Conservation (phyloP, 2,113 vertebrate species). For the Sinocyclocheilus grahami region DNA sequence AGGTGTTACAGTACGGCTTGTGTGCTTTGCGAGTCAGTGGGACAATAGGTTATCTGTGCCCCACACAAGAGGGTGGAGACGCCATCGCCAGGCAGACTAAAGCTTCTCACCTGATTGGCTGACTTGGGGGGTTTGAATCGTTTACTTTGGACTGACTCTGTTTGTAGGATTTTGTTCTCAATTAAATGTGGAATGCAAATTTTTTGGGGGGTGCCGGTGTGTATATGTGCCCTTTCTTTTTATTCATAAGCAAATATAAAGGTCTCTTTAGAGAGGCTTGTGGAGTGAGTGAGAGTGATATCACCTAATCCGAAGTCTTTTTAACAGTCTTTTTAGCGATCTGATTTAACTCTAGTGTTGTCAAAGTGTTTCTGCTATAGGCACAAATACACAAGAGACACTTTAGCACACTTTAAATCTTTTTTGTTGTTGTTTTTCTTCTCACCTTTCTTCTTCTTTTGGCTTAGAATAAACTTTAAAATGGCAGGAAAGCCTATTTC, state of each 20-base stretch:
- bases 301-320: conserved; percentile 2
- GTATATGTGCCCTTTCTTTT: conserved; percentile 59
- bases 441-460: no score
- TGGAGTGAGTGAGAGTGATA: conserved; percentile 1
- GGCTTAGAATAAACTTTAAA: background rate
- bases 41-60: conserved; percentile 73
- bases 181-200: conserved; percentile 75
- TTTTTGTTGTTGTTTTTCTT: background rate
- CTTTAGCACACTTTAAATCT: background rate
- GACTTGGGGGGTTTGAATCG: conserved; percentile 57
- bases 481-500: background rate
- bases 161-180: conserved; percentile 65
- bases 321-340: background rate
- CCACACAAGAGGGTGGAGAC: conserved; percentile 62
- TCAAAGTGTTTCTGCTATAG: background rate
- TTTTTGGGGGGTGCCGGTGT: conserved; percentile 27
- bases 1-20: conserved; percentile 43
- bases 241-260: conserved; percentile 64
- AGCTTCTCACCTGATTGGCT: conserved; percentile 62
- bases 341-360: conserved; percentile 28
- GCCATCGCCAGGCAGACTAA: conserved; percentile 55
- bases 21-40: conserved; percentile 55
- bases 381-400: background rate
- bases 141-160: conserved; percentile 70
- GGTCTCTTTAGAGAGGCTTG: conserved; percentile 49